Percentiles rank a stretch among this genome's conserved stretches.
Evolutionary conservation across 2,113 vertebrate species (phyloP).

Genomic region (Notothenia rossii): DNA sequence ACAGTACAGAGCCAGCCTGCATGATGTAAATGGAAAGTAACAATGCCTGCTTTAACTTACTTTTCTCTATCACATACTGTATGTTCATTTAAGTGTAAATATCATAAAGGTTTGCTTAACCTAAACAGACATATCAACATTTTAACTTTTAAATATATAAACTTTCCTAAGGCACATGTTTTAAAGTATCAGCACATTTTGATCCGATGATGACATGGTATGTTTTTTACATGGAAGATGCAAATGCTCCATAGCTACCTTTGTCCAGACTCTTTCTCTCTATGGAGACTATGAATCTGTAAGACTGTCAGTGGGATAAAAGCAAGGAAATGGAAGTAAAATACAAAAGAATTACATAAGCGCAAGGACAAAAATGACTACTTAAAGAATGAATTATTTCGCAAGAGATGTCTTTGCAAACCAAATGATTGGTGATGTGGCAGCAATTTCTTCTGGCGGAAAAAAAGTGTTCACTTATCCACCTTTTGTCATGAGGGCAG

Average conservation of each 20-base stretch:
- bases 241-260: slow-evolving; percentile 30
- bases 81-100: not conserved
- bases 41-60: not conserved
- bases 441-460: slow-evolving; percentile 2
- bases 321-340: slow-evolving; percentile 17
- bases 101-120: not conserved
- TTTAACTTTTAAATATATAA: not conserved
- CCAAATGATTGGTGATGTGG: not conserved
- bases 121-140: not conserved
- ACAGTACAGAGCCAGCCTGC: not conserved
- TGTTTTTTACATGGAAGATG: not conserved
- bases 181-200: not conserved
- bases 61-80: slow-evolving; percentile 1
- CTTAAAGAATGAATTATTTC: slow-evolving; percentile 2
- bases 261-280: not conserved
- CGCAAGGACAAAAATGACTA: slow-evolving; percentile 33
- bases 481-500: not conserved
- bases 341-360: slow-evolving; percentile 20
- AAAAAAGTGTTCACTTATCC: slow-evolving; percentile 5
- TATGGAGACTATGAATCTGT: slow-evolving; percentile 15
- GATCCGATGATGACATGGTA: slow-evolving; percentile 6
- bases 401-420: not conserved
- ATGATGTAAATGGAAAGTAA: not conserved
- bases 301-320: slow-evolving; percentile 17
- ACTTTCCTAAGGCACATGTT: slow-evolving; percentile 11